Conservation (phyloP, 64 coral and sea anemone species). For the Hydrozoanthus tunicans region DNA sequence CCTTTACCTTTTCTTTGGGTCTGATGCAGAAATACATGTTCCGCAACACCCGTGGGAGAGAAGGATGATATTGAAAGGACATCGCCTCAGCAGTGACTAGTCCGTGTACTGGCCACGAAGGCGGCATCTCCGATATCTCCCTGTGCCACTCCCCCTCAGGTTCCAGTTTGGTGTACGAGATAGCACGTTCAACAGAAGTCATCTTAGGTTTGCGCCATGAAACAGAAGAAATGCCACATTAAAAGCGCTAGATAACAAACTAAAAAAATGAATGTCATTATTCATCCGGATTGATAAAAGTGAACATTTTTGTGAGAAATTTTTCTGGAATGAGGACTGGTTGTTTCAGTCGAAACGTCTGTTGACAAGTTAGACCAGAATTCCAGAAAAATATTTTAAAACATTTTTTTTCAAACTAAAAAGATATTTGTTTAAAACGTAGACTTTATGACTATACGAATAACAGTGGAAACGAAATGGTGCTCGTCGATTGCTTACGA, state of each 20-base stretch:
- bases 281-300: not conserved
- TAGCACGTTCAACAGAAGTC: slow-evolving; percentile 89
- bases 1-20: slow-evolving; percentile 87
- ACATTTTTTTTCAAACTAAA: too few species aligned
- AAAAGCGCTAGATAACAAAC: not conserved
- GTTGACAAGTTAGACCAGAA: too few species aligned
- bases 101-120: slow-evolving; percentile 81
- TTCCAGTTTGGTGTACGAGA: slow-evolving; percentile 72
- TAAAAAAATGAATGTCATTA: not conserved
- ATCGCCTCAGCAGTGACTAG: slow-evolving; percentile 81
- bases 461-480: too few species aligned
- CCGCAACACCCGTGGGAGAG: slow-evolving; percentile 89
- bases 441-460: too few species aligned
- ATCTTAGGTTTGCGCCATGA: slow-evolving; percentile 57
- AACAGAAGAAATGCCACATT: not conserved
- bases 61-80: slow-evolving; percentile 81
- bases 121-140: slow-evolving; percentile 28
- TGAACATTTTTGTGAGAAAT: not conserved
- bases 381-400: too few species aligned
- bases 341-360: too few species aligned
- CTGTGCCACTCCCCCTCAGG: slow-evolving; percentile 76
- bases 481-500: too few species aligned
- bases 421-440: too few species aligned
- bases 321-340: too few species aligned
- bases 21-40: slow-evolving; percentile 92